Percentiles rank a stretch among this genome's conserved stretches.
Evolutionary conservation across 2,113 vertebrate genomes (phyloP).

Genomic region (Equus przewalskii): DNA sequence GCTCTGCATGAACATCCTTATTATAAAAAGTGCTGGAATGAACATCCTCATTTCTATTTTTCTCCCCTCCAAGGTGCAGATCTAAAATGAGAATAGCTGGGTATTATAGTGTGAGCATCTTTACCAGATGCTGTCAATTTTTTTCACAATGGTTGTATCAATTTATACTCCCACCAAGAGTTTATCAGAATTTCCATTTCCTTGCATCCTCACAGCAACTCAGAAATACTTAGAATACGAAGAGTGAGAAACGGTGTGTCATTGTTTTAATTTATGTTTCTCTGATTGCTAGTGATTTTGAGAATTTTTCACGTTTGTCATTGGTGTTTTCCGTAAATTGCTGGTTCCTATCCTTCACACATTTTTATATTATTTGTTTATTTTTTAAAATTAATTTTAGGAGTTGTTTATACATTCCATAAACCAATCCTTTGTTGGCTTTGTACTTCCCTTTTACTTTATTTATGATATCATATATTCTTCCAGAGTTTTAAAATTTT

Average conservation of each 20-base stretch:
- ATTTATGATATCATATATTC: not conserved
- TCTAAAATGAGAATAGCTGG: not conserved
- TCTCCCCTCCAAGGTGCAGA: not conserved
- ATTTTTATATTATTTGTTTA: not conserved
- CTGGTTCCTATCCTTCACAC: not conserved
- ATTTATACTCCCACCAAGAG: not conserved
- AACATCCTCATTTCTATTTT: not conserved
- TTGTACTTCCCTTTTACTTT: not conserved
- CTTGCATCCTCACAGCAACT: not conserved
- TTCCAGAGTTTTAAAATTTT: constrained; percentile 37
- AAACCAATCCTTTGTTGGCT: not conserved
- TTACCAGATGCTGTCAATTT: not conserved
- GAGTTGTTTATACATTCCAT: not conserved
- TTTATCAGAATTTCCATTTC: not conserved
- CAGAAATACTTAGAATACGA: constrained; percentile 7
- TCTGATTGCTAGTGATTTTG: not conserved
- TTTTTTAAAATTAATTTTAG: not conserved
- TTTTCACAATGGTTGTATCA: not conserved
- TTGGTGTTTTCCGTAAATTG: not conserved
- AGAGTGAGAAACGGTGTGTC: not conserved
- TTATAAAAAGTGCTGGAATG: not conserved
- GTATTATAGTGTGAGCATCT: not conserved
- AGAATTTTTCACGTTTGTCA: not conserved
- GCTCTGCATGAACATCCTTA: not conserved
- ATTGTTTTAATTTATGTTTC: not conserved